Percentiles rank a stretch among this genome's conserved stretches.
These are phyloP conservation scores for Ricordea florida DNA, from an alignment of 92 coral and sea anemone genomes.

Conservation along the genomic window DNA sequence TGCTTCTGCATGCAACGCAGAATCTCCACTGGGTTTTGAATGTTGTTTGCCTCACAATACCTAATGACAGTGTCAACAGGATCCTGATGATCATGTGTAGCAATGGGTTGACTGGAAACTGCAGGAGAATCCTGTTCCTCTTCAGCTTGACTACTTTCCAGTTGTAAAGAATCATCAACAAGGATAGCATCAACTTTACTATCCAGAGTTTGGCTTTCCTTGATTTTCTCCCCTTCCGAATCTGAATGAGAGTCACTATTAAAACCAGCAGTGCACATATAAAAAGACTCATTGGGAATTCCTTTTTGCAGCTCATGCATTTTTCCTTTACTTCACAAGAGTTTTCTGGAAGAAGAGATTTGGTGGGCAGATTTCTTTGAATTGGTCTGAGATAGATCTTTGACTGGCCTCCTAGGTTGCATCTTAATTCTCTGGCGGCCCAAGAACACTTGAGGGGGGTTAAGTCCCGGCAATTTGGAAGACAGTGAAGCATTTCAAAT, in stretches of 20 bases:
- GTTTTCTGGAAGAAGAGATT: slow-evolving; percentile 31
- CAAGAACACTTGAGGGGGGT: slow-evolving; percentile 22
- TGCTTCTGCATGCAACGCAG: not conserved
- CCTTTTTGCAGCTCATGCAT: slow-evolving; percentile 40
- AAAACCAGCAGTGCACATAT: slow-evolving; percentile 39
- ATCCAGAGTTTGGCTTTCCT: not conserved
- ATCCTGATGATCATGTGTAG: not conserved
- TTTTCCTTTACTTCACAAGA: slow-evolving; percentile 18
- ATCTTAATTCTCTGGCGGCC: slow-evolving; percentile 37
- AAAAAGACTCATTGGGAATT: slow-evolving; percentile 19
- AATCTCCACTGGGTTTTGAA: not conserved
- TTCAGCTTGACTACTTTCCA: not conserved
- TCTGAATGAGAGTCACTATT: slow-evolving; percentile 16
- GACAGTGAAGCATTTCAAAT: slow-evolving; percentile 42
- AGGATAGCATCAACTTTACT: not conserved
- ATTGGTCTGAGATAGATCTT: slow-evolving; percentile 52
- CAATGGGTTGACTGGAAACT: not conserved
- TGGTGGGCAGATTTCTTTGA: slow-evolving; percentile 39
- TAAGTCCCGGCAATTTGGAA: slow-evolving; percentile 39
- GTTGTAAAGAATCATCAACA: not conserved
- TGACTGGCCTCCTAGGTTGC: slow-evolving; percentile 43
- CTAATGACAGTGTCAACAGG: not conserved
- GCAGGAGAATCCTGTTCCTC: not conserved
- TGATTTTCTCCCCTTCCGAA: not conserved
- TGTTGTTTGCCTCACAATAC: not conserved